These are phyloP conservation scores for Sialia sialis DNA, from an alignment of 2,113 vertebrate genomes.

Conservation along the genomic window DNA sequence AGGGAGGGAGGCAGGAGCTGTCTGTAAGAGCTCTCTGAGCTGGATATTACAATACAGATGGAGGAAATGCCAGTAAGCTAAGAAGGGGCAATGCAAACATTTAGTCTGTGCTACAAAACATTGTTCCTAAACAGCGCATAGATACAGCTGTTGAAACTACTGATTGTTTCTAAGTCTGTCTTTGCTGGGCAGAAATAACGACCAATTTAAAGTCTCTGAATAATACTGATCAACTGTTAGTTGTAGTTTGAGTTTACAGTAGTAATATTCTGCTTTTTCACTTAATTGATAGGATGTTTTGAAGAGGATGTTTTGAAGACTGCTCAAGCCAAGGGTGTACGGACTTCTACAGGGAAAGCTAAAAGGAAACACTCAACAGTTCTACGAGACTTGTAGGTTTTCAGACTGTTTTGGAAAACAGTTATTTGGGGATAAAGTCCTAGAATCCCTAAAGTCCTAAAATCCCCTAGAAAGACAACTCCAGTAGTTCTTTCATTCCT, in stretches of 20 bases:
- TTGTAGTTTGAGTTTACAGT: not conserved
- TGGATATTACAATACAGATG: not conserved
- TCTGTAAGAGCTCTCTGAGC: not conserved
- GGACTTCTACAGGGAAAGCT: not conserved
- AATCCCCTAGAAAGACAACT: not conserved
- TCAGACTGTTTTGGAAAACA: not conserved
- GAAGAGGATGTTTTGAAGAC: not conserved
- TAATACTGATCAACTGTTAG: not conserved
- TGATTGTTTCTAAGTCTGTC: not conserved
- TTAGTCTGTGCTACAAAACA: not conserved
- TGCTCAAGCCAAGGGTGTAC: not conserved
- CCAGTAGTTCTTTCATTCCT: not conserved
- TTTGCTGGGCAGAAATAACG: not conserved
- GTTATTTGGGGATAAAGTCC: not conserved
- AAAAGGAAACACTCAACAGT: not conserved
- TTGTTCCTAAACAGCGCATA: not conserved
- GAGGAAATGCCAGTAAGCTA: not conserved
- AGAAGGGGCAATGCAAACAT: not conserved
- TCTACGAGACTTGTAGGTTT: not conserved
- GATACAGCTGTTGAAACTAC: not conserved
- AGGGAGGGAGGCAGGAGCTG: not conserved
- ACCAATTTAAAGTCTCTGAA: not conserved
- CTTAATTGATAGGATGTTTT: not conserved
- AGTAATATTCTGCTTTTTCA: not conserved
- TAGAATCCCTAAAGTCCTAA: too few relatives aligned